Evolutionary conservation across 1,140 invertebrate species (phyloP).

Genomic region (Nasonia longicornis): DNA sequence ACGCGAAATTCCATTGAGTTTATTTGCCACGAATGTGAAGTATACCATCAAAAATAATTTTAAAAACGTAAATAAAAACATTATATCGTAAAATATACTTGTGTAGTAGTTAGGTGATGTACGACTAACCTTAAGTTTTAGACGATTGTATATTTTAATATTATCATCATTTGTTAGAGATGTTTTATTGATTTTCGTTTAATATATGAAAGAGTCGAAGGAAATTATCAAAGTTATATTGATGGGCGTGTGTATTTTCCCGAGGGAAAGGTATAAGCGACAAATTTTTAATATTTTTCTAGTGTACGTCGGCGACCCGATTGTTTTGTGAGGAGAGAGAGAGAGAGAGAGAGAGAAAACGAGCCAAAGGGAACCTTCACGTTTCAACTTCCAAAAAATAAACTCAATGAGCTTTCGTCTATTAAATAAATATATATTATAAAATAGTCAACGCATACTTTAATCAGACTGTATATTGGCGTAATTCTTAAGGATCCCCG

Average conservation of each 20-base stretch:
- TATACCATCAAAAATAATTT: not conserved
- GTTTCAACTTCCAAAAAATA: conserved; percentile 5
- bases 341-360: not conserved
- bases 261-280: not conserved
- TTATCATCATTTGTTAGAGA: not conserved
- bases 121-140: conserved; percentile 27
- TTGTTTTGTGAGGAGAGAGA: not conserved
- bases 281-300: conserved; percentile 20
- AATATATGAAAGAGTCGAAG: not conserved
- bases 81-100: not conserved
- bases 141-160: conserved; percentile 16
- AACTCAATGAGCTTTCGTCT: conserved; percentile 33
- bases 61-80: not conserved
- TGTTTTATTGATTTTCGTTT: not conserved
- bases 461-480: conserved; percentile 36
- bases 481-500: conserved; percentile 29
- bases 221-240: conserved; percentile 12
- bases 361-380: not conserved
- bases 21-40: not conserved
- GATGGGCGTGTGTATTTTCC: conserved; percentile 1
- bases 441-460: conserved; percentile 21
- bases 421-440: conserved; percentile 24
- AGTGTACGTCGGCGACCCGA: not conserved
- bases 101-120: conserved; percentile 10
- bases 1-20: conserved; percentile 28